These are phyloP conservation scores for Phodopus roborovskii DNA, from an alignment of 2,113 vertebrate genomes.

Conservation along the genomic window DNA sequence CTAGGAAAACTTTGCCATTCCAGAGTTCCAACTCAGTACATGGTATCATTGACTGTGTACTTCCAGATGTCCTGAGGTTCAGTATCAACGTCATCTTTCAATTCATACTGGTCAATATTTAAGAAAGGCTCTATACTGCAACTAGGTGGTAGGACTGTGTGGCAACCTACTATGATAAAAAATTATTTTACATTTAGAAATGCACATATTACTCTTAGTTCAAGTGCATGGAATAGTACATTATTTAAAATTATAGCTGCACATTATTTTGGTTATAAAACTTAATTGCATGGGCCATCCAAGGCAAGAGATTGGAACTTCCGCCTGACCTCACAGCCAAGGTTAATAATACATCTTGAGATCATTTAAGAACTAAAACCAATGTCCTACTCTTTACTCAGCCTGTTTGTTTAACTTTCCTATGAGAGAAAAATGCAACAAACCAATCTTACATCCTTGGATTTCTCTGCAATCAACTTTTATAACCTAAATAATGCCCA, in stretches of 20 bases:
- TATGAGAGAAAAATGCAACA: background rate
- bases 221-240: background rate
- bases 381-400: background rate
- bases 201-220: background rate
- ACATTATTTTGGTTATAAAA: background rate
- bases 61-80: background rate
- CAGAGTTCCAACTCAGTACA: background rate
- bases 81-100: background rate
- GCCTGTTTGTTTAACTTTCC: background rate
- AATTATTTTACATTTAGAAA: background rate
- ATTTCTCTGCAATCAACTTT: background rate
- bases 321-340: background rate
- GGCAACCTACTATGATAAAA: background rate
- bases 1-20: constrained; percentile 53
- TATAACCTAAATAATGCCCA: background rate
- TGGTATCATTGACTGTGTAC: background rate
- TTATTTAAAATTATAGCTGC: background rate
- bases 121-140: background rate
- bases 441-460: background rate
- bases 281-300: background rate
- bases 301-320: background rate
- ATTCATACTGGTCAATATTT: background rate
- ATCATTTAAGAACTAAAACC: background rate
- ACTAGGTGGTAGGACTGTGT: background rate
- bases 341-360: background rate